Evolutionary conservation across 2,888 invertebrate genomes (phyloP).

Genomic region (Nephrotoma flavescens): DNA sequence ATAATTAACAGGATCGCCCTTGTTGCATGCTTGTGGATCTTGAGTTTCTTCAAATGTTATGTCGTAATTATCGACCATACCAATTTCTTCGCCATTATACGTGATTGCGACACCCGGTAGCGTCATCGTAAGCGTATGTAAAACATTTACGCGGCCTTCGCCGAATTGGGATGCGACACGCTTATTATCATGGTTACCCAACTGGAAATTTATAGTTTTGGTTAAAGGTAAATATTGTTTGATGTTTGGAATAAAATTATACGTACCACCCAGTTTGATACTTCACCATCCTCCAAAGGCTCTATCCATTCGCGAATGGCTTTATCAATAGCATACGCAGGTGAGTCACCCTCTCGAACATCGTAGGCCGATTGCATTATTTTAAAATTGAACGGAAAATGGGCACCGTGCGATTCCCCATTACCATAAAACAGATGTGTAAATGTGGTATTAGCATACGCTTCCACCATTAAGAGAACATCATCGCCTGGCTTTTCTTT

Average conservation of each 20-base stretch:
- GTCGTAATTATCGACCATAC: constrained; percentile 37
- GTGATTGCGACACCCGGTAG: constrained; percentile 66
- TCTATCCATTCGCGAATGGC: constrained; percentile 41
- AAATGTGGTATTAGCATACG: constrained; percentile 37
- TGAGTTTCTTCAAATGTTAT: constrained; percentile 23
- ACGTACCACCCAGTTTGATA: constrained; percentile 54
- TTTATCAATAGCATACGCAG: constrained; percentile 35
- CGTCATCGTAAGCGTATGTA: constrained; percentile 52
- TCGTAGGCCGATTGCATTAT: constrained; percentile 28
- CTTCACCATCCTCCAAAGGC: constrained; percentile 39
- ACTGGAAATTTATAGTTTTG: background rate
- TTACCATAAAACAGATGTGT: constrained; percentile 47
- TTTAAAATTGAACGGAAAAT: constrained; percentile 53
- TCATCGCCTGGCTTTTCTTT: constrained; percentile 19
- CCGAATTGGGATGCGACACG: constrained; percentile 46
- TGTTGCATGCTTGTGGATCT: constrained; percentile 9
- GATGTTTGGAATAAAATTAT: background rate
- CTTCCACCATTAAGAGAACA: constrained; percentile 45
- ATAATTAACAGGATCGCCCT: constrained; percentile 3
- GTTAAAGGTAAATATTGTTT: background rate
- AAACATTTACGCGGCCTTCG: constrained; percentile 43
- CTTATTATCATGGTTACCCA: constrained; percentile 38
- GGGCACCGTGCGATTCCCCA: constrained; percentile 32
- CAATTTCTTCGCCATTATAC: constrained; percentile 60
- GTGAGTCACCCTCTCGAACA: constrained; percentile 10